Evolutionary conservation across 2,797 vertebrate species (phyloP), one percentile per base, ranked within the genome.

Genomic region (Selene dorsalis): DNA sequence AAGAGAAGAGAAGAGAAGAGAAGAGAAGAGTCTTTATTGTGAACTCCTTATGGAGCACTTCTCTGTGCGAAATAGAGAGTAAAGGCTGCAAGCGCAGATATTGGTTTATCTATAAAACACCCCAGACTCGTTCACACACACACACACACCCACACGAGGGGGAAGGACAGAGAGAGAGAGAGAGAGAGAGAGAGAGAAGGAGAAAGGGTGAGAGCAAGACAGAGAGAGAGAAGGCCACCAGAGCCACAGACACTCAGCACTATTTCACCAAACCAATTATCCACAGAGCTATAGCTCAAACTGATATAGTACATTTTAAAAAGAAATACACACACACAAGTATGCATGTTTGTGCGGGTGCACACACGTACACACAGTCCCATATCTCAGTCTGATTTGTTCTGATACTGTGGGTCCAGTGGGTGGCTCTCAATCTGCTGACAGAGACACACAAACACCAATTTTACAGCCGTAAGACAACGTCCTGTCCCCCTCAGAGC

Each of bases 181-280:
- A 62, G 8, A 60, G 24, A 20, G 8, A 64, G 48, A 67, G 26
- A 18, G 9, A 38, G 38, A 68, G 14, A n/a, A n/a, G n/a, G n/a
- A 68, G 8, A 70, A 2, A 58, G 22, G 45, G 22, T 60, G 5
- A 59, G 45, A 45, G 39, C 52, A 39, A 56, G 24, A 47, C n/a
- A 47, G 50, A 62, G 63, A 72, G 69, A 68, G 82, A 83, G 88
- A 91, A 91, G 88, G 90, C 90, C 91, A 92, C 91, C 91, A 84
- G 71, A 88, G 89, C 90, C 88, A 89, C 87, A 91, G 89, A 93
- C 91, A 91, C 91, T 92, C 92, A 94, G 92, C 93, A 94, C 92
- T 94, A 94, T 94, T 94, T 94, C 93, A 94, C 91, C 93, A 94
- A 93, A 94, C 92, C 93, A 94, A 94, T 93, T 94, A 94, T 94